Evolutionary conservation across 2,888 invertebrate species (phyloP).

Genomic region (Epistrophe grossulariae): DNA sequence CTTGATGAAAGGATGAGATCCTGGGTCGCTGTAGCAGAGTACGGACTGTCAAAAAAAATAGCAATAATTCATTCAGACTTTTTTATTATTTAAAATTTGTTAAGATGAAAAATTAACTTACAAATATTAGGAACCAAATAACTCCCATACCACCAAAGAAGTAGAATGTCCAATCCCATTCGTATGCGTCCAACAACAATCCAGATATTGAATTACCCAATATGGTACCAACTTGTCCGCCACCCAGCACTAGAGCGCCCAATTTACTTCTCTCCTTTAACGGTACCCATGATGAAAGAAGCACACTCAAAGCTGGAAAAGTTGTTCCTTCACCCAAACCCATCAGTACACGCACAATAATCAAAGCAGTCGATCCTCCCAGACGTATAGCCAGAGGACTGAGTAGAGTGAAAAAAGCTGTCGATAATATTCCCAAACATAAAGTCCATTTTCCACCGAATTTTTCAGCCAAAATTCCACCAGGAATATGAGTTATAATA

Average conservation of each 20-base stretch:
- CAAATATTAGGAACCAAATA: slow-evolving; percentile 89
- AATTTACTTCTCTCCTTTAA: slow-evolving; percentile 90
- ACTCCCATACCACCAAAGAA: slow-evolving; percentile 91
- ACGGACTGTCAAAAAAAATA: slow-evolving; percentile 82
- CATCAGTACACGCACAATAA: slow-evolving; percentile 90
- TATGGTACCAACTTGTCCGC: slow-evolving; percentile 88
- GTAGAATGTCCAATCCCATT: slow-evolving; percentile 92
- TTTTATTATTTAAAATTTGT: not conserved
- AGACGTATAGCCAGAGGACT: slow-evolving; percentile 89
- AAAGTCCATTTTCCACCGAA: slow-evolving; percentile 94
- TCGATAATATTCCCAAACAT: slow-evolving; percentile 92
- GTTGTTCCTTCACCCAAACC: slow-evolving; percentile 94
- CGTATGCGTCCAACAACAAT: slow-evolving; percentile 87
- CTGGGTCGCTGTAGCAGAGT: slow-evolving; percentile 89
- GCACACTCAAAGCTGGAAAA: slow-evolving; percentile 92
- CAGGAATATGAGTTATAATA: slow-evolving; percentile 92
- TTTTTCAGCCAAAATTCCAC: slow-evolving; percentile 91
- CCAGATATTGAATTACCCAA: slow-evolving; percentile 88
- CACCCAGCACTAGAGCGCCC: slow-evolving; percentile 92
- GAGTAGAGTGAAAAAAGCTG: slow-evolving; percentile 91
- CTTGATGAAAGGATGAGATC: slow-evolving; percentile 90
- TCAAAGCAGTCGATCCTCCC: slow-evolving; percentile 89
- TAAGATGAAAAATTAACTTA: slow-evolving; percentile 81
- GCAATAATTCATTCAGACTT: not conserved
- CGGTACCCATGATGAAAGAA: slow-evolving; percentile 93